phyloP scores from a whole-genome alignment of 2,113 vertebrate genomes.

The Ceuthmochares aereus region DNA sequence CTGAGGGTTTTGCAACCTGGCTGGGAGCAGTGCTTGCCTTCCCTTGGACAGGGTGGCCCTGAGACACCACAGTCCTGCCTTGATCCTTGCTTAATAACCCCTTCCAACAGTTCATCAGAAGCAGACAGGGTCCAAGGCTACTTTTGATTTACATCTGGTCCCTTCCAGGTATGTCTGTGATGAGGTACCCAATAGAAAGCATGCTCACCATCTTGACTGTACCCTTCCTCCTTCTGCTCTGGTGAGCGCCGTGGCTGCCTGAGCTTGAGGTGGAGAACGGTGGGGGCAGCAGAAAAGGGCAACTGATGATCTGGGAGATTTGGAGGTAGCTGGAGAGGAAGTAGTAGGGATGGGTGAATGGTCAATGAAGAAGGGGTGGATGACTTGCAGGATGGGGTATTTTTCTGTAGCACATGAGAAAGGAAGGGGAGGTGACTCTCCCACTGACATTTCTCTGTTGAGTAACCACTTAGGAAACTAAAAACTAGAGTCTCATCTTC shows the following conservation, averaged over 20 bases:
- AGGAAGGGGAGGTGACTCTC: neutral
- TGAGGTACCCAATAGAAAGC: neutral
- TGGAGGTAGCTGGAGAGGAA: neutral
- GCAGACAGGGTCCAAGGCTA: neutral
- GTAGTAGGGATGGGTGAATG: neutral
- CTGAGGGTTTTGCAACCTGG: accelerated
- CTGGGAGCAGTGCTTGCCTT: accelerated
- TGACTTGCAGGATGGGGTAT: too few relatives aligned
- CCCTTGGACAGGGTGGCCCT: neutral
- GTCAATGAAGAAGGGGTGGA: too few relatives aligned
- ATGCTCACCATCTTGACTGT: accelerated
- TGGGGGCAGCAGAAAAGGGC: neutral
- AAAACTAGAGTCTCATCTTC: neutral
- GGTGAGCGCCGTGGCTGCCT: accelerated
- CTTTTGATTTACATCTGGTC: neutral
- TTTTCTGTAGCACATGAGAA: neutral
- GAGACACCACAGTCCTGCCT: neutral
- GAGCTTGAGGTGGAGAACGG: neutral
- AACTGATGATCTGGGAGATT: neutral
- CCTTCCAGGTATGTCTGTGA: neutral
- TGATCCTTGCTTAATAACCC: accelerated
- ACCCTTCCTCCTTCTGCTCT: neutral
- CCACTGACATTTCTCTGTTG: neutral
- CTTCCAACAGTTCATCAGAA: neutral
- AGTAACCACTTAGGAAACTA: neutral